Evolutionary conservation across 2,113 vertebrate species (phyloP), one percentile per base, ranked within the genome.

Genomic region (Pteronura brasiliensis): DNA sequence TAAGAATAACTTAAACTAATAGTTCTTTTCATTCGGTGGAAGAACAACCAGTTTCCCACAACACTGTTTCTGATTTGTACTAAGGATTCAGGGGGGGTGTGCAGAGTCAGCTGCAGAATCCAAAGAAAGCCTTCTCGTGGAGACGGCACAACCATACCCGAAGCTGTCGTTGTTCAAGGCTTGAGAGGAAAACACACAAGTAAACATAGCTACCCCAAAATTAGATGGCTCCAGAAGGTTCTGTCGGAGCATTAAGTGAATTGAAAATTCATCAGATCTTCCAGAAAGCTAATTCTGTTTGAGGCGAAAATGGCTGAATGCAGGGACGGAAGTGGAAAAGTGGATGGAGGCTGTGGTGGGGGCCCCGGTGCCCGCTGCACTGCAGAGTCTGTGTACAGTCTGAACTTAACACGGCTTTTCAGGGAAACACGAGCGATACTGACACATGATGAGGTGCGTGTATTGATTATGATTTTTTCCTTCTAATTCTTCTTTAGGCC

Each of bases 401-500:
- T 23, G 18, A 52, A 7, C 21, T 2, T 1, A 8, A 6, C 31
- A 39, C 23, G 31, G 17, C 34, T 77, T 65, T 0, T 21, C 7
- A 13, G 11, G 34, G 42, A 36, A n/a, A 11, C 44, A 3, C 12
- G 17, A 9, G 18, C 10, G 21, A 36, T 12, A 1, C 21, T 52
- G 49, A 27, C 13, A 6, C 4, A 0, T 20, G 18, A 12, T 6
- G 39, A 2, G 67, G 3, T 25, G 2, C 12, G 0, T 47, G n/a
- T n/a, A 7, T 67, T 55, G 23, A 57, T 65, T 3, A 3, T 77
- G 13, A 8, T 25, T 71, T 36, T 31, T 63, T 29, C 72, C 80
- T 93, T 57, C 23, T 76, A 65, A 7, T 90, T 86, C 85, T 88
- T 94, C 88, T 76, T 18, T 47, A 99, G 99, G 99, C 97, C 98